These are phyloP conservation scores for Cybosia mesomella DNA, from an alignment of 2,888 invertebrate species.

Conservation along the genomic window DNA sequence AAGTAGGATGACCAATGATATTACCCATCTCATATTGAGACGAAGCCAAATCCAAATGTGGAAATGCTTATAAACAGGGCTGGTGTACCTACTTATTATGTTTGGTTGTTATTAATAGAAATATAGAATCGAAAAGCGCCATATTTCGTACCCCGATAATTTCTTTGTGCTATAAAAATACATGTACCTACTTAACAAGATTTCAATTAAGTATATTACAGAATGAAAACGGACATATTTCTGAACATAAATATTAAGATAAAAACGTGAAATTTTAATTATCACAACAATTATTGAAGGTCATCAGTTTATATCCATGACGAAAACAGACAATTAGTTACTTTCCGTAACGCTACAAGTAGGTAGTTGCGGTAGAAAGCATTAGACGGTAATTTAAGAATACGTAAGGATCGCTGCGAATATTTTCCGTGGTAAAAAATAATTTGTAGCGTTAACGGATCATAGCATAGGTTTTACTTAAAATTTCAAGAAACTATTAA, in stretches of 20 bases:
- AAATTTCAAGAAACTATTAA: not conserved
- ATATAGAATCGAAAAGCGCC: not conserved
- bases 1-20: not conserved
- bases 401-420: not conserved
- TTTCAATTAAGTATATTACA: no score
- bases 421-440: not conserved
- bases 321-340: constrained; percentile 5
- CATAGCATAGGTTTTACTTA: not conserved
- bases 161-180: not conserved
- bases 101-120: not conserved
- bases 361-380: constrained; percentile 23
- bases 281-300: not conserved
- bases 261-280: not conserved
- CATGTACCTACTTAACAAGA: no score
- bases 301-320: not conserved
- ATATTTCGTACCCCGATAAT: not conserved
- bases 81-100: not conserved
- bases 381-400: constrained; percentile 42
- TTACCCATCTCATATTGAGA: not conserved
- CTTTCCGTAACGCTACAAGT: constrained; percentile 2
- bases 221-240: not conserved
- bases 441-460: not conserved
- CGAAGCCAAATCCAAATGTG: not conserved
- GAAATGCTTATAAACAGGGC: not conserved
- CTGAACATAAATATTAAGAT: not conserved